Base-by-base conservation (phyloP, 2,113 vertebrate genomes). In the Syngnathus typhle region DNA sequence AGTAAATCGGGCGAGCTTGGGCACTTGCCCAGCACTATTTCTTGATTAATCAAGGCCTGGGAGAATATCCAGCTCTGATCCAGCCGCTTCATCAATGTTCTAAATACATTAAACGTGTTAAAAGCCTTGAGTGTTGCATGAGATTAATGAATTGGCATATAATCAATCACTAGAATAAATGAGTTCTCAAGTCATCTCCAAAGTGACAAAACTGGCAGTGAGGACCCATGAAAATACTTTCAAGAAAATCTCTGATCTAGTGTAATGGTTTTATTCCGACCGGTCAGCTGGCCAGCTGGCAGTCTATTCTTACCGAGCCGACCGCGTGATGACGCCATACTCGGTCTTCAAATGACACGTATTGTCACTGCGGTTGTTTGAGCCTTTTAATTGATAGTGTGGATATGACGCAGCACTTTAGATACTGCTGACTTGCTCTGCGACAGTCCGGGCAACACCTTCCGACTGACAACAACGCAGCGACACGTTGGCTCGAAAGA, bases 101-200 rank as follows among this genome's bases (percentile, higher is more conserved):
- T 72, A 65, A 79, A 76, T 71, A 74, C 75, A 73, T 75, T 56
- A 65, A 79, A 83, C 68, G 69, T 64, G 69, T 64, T 71, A 74
- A 81, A 74, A 67, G 65, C 69, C 69, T 73, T 46, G 59, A 72
- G 70, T 58, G 72, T 60, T 70, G 54, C 69, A 65, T 70, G 64
- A 67, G 77, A 84, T 70, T 68, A 71, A 78, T 68, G 49, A 78
- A 66, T 54, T 70, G 80, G 71, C 70, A 56, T 32, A 64, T 76
- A 73, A 78, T 80, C 74, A 76, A 79, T 74, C 69, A 60, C 65
- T 36, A 15, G 41, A 74, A 71, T 73, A 75, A 79, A 79, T 69
- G 18, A 73, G 60, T 65, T 70, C 73, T 76, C 64, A 37, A 67
- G 67, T 68, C 43, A 1, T 52, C 60, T 43, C 69, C 61, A 74